A percentile compares a stretch with the other conserved stretches of the same genome.
phyloP scores from a whole-genome alignment of 2,888 invertebrate genomes.

The Nomada hirtipes region DNA sequence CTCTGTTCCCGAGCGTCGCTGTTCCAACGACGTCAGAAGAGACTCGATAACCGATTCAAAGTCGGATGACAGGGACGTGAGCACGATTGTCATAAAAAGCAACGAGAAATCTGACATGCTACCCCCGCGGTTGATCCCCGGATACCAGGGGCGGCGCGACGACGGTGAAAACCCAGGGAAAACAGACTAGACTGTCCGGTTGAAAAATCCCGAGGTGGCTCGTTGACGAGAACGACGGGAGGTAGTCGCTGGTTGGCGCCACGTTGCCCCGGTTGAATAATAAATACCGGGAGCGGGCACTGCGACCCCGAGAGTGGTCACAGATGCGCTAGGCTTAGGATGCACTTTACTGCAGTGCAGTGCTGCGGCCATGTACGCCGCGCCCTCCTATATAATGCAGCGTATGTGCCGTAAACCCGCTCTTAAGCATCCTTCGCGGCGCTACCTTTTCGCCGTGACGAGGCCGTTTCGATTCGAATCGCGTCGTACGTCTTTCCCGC shows the following conservation, averaged over 20 bases:
- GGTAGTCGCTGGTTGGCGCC: slow-evolving; percentile 44
- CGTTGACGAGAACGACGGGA: slow-evolving; percentile 30
- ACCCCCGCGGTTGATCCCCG: background rate
- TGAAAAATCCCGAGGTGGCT: slow-evolving; percentile 46
- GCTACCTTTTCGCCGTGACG: slow-evolving; percentile 53
- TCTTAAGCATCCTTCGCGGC: slow-evolving; percentile 59
- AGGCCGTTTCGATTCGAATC: slow-evolving; percentile 57
- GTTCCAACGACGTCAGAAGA: slow-evolving; percentile 19
- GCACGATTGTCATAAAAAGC: slow-evolving; percentile 30
- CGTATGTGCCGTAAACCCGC: slow-evolving; percentile 65
- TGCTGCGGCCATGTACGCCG: slow-evolving; percentile 51
- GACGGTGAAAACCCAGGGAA: background rate
- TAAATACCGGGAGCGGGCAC: slow-evolving; percentile 72
- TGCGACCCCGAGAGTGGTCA: slow-evolving; percentile 72
- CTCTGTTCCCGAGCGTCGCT: background rate
- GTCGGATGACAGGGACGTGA: background rate
- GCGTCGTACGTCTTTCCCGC: slow-evolving; percentile 38
- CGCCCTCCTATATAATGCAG: slow-evolving; percentile 55
- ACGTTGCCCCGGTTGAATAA: slow-evolving; percentile 72
- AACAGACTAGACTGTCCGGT: slow-evolving; percentile 28
- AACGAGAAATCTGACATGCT: slow-evolving; percentile 11
- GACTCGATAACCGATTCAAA: slow-evolving; percentile 35
- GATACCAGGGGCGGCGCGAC: background rate
- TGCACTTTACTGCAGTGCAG: slow-evolving; percentile 80
- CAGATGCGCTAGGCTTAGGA: slow-evolving; percentile 78